These are phyloP conservation scores for Alosa alosa DNA, from an alignment of 2,113 vertebrate genomes.

Conservation along the genomic window DNA sequence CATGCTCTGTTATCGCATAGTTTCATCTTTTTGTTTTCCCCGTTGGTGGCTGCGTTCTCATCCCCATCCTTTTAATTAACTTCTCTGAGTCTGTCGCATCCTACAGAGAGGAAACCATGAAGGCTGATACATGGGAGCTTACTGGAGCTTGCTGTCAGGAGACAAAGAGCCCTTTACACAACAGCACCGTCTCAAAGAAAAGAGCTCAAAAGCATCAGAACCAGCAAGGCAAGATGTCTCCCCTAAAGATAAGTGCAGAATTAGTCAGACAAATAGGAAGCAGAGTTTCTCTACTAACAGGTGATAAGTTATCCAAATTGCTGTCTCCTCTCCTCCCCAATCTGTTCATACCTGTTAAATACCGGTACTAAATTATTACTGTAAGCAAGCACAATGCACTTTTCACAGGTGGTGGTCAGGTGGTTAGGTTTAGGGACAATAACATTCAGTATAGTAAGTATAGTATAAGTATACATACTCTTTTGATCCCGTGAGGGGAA, in stretches of 20 bases:
- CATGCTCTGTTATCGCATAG: background rate
- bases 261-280: background rate
- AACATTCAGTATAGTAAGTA: too few species aligned
- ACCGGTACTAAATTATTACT: too few species aligned
- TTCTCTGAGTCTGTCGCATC: background rate
- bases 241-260: background rate
- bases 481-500: too few species aligned
- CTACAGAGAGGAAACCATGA: background rate
- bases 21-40: constrained; percentile 3
- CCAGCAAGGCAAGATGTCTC: background rate
- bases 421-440: too few species aligned
- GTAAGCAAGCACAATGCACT: too few species aligned
- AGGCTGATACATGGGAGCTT: background rate
- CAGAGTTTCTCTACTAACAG: background rate
- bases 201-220: background rate
- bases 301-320: background rate
- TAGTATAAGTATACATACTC: too few species aligned
- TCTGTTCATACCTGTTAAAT: too few species aligned
- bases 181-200: background rate
- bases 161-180: background rate
- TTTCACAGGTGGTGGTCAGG: too few species aligned
- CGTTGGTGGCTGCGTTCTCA: background rate
- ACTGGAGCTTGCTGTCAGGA: background rate
- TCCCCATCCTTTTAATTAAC: constrained; percentile 3
- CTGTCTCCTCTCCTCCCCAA: too few species aligned